phyloP scores from a whole-genome alignment of 2,797 vertebrate species.

The Sebastes taczanowskii region DNA sequence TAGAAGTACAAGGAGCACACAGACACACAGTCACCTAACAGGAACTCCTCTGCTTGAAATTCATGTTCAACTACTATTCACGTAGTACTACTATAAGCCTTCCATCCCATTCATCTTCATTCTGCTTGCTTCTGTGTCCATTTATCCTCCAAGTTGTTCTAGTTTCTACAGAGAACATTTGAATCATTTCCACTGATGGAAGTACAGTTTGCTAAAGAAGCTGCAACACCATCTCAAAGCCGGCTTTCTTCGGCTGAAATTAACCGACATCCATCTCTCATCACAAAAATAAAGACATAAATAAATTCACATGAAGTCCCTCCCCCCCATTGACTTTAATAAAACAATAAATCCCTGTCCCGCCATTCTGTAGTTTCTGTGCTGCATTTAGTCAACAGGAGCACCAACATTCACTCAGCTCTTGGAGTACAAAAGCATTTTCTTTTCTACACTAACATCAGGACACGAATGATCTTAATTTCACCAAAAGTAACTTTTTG shows the following conservation, averaged over 20 bases:
- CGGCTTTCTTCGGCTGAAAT: not conserved
- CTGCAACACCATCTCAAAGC: not conserved
- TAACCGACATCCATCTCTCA: not conserved
- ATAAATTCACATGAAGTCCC: slow-evolving; percentile 18
- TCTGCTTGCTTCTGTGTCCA: not conserved
- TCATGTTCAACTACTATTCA: not conserved
- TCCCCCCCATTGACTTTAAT: slow-evolving; percentile 14
- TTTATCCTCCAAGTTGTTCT: not conserved
- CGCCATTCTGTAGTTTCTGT: not conserved
- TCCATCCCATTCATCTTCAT: not conserved
- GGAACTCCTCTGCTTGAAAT: not conserved
- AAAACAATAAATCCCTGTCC: slow-evolving; percentile 26
- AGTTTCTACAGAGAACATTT: not conserved
- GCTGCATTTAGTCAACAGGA: not conserved
- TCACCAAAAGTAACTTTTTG: not conserved
- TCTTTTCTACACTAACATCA: not conserved
- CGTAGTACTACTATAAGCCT: not conserved
- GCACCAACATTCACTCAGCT: not conserved
- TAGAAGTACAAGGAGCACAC: slow-evolving; percentile 6
- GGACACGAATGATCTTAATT: not conserved
- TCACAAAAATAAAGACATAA: slow-evolving; percentile 29
- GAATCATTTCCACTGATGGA: not conserved
- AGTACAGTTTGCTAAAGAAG: not conserved
- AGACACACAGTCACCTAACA: slow-evolving; percentile 1
- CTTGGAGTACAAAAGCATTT: not conserved